These are phyloP conservation scores for Mizuhopecten yessoensis DNA, from an alignment of 1,140 invertebrate species.

Conservation along the genomic window DNA sequence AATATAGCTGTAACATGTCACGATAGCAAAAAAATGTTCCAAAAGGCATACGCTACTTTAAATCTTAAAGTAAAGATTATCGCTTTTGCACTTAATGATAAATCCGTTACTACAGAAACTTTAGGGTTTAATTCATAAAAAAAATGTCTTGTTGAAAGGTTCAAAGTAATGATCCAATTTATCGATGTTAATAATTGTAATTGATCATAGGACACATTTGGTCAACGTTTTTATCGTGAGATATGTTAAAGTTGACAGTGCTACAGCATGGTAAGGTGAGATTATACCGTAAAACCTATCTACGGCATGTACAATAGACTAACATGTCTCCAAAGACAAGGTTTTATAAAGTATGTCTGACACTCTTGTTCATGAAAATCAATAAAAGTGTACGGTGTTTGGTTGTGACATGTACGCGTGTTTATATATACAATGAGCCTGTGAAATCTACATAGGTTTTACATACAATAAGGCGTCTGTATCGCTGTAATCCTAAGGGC, in stretches of 20 bases:
- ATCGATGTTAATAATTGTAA: too few species aligned
- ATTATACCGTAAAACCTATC: neutral
- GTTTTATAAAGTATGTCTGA: neutral
- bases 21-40: too few species aligned
- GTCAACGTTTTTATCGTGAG: neutral
- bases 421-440: neutral
- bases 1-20: too few species aligned
- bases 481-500: slow-evolving; percentile 12
- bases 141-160: too few species aligned
- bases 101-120: too few species aligned
- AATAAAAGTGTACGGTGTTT: neutral
- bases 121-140: too few species aligned
- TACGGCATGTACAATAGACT: neutral
- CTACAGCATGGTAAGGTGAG: neutral
- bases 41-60: too few species aligned
- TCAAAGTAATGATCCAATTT: too few species aligned
- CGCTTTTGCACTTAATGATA: too few species aligned
- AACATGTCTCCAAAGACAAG: neutral
- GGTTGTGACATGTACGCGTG: neutral
- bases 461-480: neutral
- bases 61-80: too few species aligned
- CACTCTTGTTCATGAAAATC: neutral
- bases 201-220: neutral
- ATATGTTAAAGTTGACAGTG: neutral
- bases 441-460: neutral